Evolutionary conservation across 2,797 vertebrate species (phyloP).

Genomic region (Choloepus didactylus): DNA sequence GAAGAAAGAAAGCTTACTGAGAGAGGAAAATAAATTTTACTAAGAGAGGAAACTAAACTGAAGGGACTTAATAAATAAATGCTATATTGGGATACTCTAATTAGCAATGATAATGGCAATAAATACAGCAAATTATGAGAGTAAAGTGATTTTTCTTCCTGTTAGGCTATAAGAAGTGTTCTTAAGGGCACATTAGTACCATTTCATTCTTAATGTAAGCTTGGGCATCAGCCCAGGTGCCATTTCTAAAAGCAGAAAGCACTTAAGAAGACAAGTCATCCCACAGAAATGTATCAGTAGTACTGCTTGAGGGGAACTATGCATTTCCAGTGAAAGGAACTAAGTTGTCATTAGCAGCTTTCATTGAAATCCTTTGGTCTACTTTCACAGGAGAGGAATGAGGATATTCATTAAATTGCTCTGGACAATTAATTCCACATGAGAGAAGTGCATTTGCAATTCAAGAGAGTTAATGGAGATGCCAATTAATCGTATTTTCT

Average conservation of each 20-base stretch:
- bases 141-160: slow-evolving; percentile 70
- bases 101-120: slow-evolving; percentile 67
- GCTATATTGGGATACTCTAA: slow-evolving; percentile 61
- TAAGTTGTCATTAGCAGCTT: neutral
- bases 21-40: slow-evolving; percentile 60
- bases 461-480: slow-evolving; percentile 42
- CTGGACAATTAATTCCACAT: slow-evolving; percentile 59
- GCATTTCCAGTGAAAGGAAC: neutral
- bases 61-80: slow-evolving; percentile 67
- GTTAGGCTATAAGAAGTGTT: slow-evolving; percentile 56
- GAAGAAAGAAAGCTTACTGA: slow-evolving; percentile 51
- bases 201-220: slow-evolving; percentile 66
- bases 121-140: slow-evolving; percentile 65
- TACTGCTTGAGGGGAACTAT: neutral
- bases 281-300: neutral
- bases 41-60: slow-evolving; percentile 54
- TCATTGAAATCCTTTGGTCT: slow-evolving; percentile 23
- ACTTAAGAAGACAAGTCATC: neutral
- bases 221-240: slow-evolving; percentile 70
- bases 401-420: neutral
- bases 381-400: slow-evolving; percentile 25
- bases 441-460: slow-evolving; percentile 50
- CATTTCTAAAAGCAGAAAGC: slow-evolving; percentile 49
- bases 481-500: slow-evolving; percentile 49
- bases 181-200: slow-evolving; percentile 57